These are phyloP conservation scores for Grammomys dolichurus DNA, from an alignment of 2,113 vertebrate genomes.

Conservation along the genomic window DNA sequence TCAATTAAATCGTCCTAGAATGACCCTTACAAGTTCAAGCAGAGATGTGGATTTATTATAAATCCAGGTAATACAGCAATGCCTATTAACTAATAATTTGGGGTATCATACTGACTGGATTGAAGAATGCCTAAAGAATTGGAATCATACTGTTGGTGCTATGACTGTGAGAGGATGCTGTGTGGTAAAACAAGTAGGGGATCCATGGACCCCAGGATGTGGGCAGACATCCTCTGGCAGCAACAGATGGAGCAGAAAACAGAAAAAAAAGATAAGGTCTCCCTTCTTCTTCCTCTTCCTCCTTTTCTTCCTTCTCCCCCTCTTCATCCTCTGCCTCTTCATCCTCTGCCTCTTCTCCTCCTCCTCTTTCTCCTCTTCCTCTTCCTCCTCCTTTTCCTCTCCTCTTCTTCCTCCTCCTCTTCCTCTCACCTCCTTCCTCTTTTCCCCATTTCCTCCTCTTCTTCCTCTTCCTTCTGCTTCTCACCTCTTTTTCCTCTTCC, in stretches of 20 bases:
- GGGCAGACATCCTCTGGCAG: background rate
- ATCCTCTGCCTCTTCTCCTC: too few relatives aligned
- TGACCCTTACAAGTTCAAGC: background rate
- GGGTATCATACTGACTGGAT: background rate
- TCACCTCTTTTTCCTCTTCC: too few relatives aligned
- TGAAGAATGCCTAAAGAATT: background rate
- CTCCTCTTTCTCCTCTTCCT: too few relatives aligned
- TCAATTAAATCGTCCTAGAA: background rate
- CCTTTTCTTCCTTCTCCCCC: rapidly evolving
- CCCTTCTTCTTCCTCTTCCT: background rate
- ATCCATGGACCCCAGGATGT: background rate
- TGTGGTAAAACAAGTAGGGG: background rate
- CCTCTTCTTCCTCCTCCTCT: background rate
- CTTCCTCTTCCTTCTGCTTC: too few relatives aligned
- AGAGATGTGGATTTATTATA: background rate
- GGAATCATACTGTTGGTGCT: background rate
- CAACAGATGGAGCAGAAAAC: background rate
- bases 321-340: too few relatives aligned
- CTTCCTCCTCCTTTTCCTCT: background rate
- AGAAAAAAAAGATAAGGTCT: background rate
- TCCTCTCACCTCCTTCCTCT: background rate
- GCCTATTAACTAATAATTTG: background rate
- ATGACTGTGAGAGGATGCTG: background rate
- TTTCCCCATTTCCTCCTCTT: background rate
- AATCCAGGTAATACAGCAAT: background rate